Evolutionary conservation across 2,888 invertebrate species (phyloP).

Genomic region (Epinotia brunnichana): DNA sequence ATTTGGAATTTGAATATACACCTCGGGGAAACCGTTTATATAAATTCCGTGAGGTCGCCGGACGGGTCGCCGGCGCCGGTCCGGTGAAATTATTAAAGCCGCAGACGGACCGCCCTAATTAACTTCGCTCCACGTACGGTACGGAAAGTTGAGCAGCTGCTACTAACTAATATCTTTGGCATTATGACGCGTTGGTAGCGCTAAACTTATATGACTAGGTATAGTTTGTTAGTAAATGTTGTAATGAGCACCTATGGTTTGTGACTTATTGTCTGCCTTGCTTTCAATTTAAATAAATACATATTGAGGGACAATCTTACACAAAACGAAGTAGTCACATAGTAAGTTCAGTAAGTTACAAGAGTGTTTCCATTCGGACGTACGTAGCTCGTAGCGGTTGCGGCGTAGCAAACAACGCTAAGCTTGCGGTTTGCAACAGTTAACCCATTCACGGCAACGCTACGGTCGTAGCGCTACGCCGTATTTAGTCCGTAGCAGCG

Average conservation of each 20-base stretch:
- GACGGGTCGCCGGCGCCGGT: constrained; percentile 54
- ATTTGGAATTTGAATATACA: constrained; percentile 27
- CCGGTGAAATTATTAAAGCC: constrained; percentile 76
- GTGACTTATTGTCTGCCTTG: not conserved
- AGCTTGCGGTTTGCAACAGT: not conserved
- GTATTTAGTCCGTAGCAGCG: no score
- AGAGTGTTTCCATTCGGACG: no score
- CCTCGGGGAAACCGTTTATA: constrained; percentile 65
- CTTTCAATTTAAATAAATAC: not conserved
- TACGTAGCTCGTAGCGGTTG: not conserved
- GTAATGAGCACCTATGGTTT: no score
- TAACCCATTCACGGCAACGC: no score
- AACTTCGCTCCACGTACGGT: constrained; percentile 66
- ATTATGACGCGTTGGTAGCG: constrained; percentile 59
- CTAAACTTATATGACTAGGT: constrained; percentile 43
- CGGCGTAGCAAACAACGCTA: not conserved
- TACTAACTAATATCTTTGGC: constrained; percentile 62
- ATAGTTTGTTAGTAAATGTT: not conserved
- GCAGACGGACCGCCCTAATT: constrained; percentile 73
- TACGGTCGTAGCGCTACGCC: no score
- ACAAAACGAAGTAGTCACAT: no score
- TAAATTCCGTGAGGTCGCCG: constrained; percentile 60
- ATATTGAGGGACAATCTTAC: no score
- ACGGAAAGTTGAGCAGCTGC: constrained; percentile 63
- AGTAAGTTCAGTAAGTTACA: no score